These are phyloP conservation scores for Gambusia yucatana DNA, from an alignment of 2,797 vertebrate genomes.

Conservation along the genomic window DNA sequence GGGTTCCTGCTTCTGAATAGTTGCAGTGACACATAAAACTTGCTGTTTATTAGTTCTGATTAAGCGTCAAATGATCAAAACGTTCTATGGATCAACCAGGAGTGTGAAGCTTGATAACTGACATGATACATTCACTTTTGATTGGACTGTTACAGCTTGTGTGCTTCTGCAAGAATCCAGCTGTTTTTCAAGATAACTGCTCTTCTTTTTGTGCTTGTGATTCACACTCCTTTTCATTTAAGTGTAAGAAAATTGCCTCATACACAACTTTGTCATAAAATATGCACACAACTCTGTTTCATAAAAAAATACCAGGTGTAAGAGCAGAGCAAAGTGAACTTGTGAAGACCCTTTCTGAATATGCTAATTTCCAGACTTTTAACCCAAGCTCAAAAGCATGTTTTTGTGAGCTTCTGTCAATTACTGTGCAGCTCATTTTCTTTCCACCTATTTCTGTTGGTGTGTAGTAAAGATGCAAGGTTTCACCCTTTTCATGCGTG, in stretches of 20 bases:
- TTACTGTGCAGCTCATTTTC: slow-evolving; percentile 24
- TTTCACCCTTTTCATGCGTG: slow-evolving; percentile 23
- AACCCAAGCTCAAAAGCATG: slow-evolving; percentile 23
- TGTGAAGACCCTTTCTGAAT: slow-evolving; percentile 14
- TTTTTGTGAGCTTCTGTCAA: slow-evolving; percentile 34
- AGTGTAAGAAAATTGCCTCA: slow-evolving; percentile 12
- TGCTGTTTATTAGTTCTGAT: not conserved
- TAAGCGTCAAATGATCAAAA: not conserved
- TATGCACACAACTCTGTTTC: slow-evolving; percentile 1
- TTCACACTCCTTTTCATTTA: slow-evolving; percentile 13
- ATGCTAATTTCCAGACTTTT: slow-evolving; percentile 25
- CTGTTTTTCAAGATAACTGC: not conserved
- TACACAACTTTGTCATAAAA: slow-evolving; percentile 24
- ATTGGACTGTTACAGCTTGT: not conserved
- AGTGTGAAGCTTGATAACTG: not conserved
- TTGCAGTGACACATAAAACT: not conserved
- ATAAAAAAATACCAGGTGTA: slow-evolving; percentile 16
- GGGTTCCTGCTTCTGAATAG: not conserved
- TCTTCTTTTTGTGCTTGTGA: not conserved
- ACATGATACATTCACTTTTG: not conserved
- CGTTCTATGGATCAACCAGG: not conserved
- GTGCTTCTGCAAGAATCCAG: not conserved
- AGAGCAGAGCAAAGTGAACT: slow-evolving; percentile 11
- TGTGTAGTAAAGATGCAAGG: slow-evolving; percentile 35
- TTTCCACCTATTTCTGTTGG: slow-evolving; percentile 16